Base-by-base conservation (phyloP, 1,140 invertebrate species). In the Trinorchestia longiramus region DNA sequence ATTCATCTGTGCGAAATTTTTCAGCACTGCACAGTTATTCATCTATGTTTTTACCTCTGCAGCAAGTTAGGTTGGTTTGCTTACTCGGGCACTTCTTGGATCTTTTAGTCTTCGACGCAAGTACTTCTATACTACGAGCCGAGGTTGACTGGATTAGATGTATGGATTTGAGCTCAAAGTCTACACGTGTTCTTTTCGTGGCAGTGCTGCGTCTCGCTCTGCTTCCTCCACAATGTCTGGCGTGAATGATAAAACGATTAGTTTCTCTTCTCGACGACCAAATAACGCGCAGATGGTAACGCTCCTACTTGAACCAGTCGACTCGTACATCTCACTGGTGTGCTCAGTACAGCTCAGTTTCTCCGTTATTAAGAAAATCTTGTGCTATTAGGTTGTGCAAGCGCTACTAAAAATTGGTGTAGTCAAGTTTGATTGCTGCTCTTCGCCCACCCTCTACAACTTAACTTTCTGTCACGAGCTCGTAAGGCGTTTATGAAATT, bases 391-490 rank as follows among this genome's bases (percentile, higher is more conserved):
- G n/a, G n/a, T 1, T 77, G 62, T 23, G 62, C 15, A 77, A 11
- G 62, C 36, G 62, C 8, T 77, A 19, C 62, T 77, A 36, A 77
- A 77, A 77, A 77, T 77, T 77, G 62, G 62, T 77, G 62, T 36
- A 77, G 62, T 77, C 28, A 77, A 77, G 11, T 77, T 77, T 77
- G 62, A 90, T 90, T 36, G 43, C 41, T 41, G 88, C 88, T 28
- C 3, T 0, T 15, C 0, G 28, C 88, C 0, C 88, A 41, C 88
- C 43, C 88, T 90, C 43, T 28, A 43, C 88, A 28, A 90, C 43
- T 36, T 90, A 28, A 41, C 88, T 90, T 90, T 90, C 88, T 42
- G 88, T 90, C 88, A 90, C 88, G 88, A 90, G 43, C 88, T 90
- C 88, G 43, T 90, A 42, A 42, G 43, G 88, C 88, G 88, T 41